Percentiles rank a stretch among this genome's conserved stretches.
phyloP scores from a whole-genome alignment of 2,797 vertebrate genomes.

The Peromyscus aztecus region DNA sequence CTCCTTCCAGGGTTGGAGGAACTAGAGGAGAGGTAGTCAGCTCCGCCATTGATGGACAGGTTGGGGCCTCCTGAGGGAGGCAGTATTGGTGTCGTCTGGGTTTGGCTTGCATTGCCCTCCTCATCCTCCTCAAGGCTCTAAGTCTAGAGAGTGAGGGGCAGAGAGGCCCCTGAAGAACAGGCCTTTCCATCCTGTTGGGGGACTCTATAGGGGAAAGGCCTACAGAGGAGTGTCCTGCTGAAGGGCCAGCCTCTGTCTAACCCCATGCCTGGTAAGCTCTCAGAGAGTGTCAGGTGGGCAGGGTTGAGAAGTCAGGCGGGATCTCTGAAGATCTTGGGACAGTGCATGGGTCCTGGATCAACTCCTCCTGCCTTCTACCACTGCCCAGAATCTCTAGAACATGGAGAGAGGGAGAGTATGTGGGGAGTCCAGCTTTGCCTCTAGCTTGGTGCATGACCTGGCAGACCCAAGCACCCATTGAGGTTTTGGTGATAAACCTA shows the following conservation, averaged over 20 bases:
- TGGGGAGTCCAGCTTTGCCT: background rate
- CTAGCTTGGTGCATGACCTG: no score
- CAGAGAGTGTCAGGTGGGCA: background rate
- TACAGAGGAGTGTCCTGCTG: background rate
- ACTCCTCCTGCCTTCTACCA: background rate
- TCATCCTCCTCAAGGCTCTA: background rate
- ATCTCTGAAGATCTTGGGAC: background rate
- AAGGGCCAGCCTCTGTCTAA: background rate
- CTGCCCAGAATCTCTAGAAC: background rate
- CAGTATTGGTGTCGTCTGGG: background rate
- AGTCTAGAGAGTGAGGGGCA: background rate
- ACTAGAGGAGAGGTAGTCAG: background rate
- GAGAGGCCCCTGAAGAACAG: background rate
- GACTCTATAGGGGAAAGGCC: background rate
- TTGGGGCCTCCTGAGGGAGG: background rate
- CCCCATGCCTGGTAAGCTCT: background rate
- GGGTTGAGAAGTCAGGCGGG: background rate
- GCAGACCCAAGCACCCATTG: background rate
- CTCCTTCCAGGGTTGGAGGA: background rate
- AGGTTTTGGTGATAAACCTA: background rate
- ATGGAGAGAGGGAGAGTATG: fast-evolving
- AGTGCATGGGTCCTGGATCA: background rate
- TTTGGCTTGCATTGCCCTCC: no score
- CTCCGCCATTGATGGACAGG: background rate
- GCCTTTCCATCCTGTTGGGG: background rate